phyloP scores from a whole-genome alignment of 2,797 vertebrate species.

The Syndactyla subalaris region DNA sequence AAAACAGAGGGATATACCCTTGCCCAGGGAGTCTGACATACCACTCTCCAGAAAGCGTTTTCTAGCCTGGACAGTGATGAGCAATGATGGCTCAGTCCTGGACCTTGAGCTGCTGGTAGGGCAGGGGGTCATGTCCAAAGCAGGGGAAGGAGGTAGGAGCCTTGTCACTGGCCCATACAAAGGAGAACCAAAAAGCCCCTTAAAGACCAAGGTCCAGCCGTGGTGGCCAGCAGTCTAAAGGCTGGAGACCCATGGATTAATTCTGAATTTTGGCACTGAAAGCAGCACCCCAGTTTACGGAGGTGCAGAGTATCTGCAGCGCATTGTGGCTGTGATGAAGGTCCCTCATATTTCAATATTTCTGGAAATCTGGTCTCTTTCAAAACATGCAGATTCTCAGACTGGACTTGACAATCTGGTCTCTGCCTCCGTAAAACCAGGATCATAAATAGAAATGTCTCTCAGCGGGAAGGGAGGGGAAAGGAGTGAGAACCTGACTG shows the following conservation, averaged over 20 bases:
- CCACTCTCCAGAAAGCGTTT: accelerated
- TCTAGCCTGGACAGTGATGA: background rate
- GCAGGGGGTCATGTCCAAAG: accelerated
- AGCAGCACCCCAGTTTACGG: background rate
- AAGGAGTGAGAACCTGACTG: background rate
- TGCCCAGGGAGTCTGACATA: background rate
- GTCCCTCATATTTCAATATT: background rate
- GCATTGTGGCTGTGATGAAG: background rate
- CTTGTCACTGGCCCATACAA: background rate
- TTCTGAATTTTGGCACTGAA: background rate
- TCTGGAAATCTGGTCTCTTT: background rate
- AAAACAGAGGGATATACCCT: background rate
- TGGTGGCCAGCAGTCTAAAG: background rate
- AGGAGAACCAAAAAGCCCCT: background rate
- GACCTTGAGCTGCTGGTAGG: background rate
- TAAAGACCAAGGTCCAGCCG: background rate
- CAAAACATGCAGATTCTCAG: background rate
- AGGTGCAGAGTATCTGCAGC: background rate
- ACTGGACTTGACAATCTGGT: background rate
- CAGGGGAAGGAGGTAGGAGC: background rate
- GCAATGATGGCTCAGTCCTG: background rate
- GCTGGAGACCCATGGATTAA: background rate
- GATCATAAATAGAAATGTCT: background rate
- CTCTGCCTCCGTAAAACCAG: background rate
- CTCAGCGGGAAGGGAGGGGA: background rate